Conservation (phyloP, 2,888 invertebrate genomes). For the Congeria kusceri region DNA sequence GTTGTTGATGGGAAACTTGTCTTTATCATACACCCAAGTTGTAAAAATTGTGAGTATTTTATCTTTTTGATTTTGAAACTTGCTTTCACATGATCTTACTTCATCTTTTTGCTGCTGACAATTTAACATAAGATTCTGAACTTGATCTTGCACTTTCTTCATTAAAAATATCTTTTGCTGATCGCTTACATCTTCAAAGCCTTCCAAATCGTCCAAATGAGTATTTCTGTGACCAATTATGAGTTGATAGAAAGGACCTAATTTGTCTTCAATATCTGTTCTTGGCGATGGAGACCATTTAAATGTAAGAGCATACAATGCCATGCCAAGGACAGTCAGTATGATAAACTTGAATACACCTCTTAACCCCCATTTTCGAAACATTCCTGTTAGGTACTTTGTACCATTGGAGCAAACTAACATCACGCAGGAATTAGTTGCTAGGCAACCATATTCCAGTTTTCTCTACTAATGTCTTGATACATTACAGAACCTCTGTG, state of each 20-base stretch:
- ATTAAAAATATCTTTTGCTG: conserved; percentile 30
- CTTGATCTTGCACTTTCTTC: conserved; percentile 18
- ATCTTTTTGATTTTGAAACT: neutral
- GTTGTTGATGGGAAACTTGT: conserved; percentile 58
- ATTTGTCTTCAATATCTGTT: neutral
- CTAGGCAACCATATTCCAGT: too few species aligned
- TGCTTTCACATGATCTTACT: neutral
- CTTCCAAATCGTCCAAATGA: conserved; percentile 30
- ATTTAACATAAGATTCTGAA: conserved; percentile 15
- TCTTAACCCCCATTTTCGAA: too few species aligned
- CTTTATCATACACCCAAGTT: conserved; percentile 58
- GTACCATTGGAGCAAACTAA: too few species aligned
- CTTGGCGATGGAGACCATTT: neutral
- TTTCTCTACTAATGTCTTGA: too few species aligned
- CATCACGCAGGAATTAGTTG: too few species aligned
- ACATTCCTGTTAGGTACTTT: too few species aligned
- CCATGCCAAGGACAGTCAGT: neutral
- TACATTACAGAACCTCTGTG: too few species aligned
- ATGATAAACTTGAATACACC: neutral
- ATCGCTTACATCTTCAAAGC: conserved; percentile 29
- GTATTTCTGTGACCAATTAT: neutral
- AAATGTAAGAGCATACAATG: neutral
- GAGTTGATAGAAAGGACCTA: neutral
- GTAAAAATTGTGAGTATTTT: conserved; percentile 58
- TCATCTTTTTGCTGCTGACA: neutral